Evolutionary conservation across 2,888 invertebrate species (phyloP).

Genomic region (Danaus chrysippus): DNA sequence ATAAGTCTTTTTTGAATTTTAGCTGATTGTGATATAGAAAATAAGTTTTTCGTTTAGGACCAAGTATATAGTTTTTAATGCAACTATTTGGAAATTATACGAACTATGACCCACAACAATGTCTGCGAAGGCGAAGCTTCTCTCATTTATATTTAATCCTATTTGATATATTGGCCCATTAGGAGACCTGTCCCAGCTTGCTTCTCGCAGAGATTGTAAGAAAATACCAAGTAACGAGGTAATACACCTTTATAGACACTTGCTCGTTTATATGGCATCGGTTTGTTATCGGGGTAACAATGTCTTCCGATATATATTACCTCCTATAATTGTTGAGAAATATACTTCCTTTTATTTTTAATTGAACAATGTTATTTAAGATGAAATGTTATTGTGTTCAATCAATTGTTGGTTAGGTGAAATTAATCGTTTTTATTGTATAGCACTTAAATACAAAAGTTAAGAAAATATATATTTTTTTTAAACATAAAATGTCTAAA

Average conservation of each 20-base stretch:
- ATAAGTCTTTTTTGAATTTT: neutral
- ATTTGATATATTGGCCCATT: conserved; percentile 75
- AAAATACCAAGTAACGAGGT: conserved; percentile 55
- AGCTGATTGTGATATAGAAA: neutral
- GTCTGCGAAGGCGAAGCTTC: conserved; percentile 59
- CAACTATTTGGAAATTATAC: neutral
- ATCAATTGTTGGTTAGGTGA: too few species aligned
- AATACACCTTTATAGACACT: conserved; percentile 48
- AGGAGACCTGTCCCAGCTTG: conserved; percentile 61
- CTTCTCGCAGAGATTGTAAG: conserved; percentile 62
- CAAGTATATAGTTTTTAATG: neutral
- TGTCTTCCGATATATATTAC: conserved; percentile 6
- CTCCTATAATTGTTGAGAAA: too few species aligned
- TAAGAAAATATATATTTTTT: too few species aligned
- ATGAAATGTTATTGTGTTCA: too few species aligned
- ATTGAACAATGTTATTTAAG: too few species aligned
- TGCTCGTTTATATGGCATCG: conserved; percentile 34
- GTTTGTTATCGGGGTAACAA: conserved; percentile 14
- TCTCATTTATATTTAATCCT: conserved; percentile 74
- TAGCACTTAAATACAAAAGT: too few species aligned
- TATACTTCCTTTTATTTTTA: too few species aligned
- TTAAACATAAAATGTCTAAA: too few species aligned
- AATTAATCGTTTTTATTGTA: too few species aligned
- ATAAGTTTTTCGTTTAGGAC: neutral
- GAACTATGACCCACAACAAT: conserved; percentile 42